phyloP scores from a whole-genome alignment of 1,140 invertebrate genomes.

The Pogonognathellus flavescens region DNA sequence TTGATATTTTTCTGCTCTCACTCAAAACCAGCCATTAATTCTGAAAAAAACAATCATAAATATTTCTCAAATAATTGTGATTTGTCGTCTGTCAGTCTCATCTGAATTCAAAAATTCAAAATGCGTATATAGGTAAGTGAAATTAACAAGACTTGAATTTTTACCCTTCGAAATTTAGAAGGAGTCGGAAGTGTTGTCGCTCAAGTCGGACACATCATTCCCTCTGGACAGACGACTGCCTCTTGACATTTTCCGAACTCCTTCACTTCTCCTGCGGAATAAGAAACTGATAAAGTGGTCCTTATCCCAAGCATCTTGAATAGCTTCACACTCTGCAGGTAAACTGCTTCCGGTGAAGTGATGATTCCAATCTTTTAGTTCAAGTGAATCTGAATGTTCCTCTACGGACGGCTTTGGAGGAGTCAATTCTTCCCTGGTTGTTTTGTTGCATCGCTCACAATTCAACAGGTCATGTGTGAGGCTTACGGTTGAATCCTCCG shows the following conservation, averaged over 20 bases:
- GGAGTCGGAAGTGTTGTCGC: too few relatives aligned
- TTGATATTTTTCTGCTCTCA: too few relatives aligned
- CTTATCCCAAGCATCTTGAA: neutral
- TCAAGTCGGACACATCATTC: too few relatives aligned
- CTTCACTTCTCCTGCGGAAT: neutral
- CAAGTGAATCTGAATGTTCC: neutral
- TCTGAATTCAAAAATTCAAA: too few relatives aligned
- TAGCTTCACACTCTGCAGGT: conserved; percentile 6
- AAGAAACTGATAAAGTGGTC: neutral
- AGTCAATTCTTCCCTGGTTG: neutral
- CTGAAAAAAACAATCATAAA: too few relatives aligned
- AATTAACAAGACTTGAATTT: too few relatives aligned
- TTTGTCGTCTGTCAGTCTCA: too few relatives aligned
- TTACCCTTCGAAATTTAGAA: too few relatives aligned
- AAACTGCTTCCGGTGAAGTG: neutral
- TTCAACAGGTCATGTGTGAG: neutral
- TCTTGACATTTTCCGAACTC: neutral
- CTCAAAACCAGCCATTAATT: too few relatives aligned
- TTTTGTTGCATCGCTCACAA: neutral
- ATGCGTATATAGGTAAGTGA: too few relatives aligned
- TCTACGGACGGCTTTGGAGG: neutral
- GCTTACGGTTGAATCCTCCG: neutral
- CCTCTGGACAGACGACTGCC: too few relatives aligned
- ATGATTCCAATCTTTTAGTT: neutral
- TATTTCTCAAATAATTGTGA: too few relatives aligned